Percentiles rank a stretch among this genome's conserved stretches.
phyloP scores from a whole-genome alignment of 2,888 invertebrate genomes.

The Noctua comes region DNA sequence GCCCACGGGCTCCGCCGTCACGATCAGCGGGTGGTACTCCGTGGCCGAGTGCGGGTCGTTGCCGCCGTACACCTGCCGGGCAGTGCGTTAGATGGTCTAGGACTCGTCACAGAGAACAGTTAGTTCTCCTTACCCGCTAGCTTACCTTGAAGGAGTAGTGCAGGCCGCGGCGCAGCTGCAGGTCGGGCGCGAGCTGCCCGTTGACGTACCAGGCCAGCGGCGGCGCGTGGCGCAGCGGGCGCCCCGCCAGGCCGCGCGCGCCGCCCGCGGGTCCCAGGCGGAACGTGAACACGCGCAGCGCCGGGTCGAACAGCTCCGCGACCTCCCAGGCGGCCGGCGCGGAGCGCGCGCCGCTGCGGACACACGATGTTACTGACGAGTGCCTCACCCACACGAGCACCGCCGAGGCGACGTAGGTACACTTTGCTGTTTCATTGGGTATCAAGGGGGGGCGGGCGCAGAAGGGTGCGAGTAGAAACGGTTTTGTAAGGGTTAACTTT shows the following conservation, averaged over 20 bases:
- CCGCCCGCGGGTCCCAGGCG: slow-evolving; percentile 96
- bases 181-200: slow-evolving; percentile 96
- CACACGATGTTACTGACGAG: background rate
- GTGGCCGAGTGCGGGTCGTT: slow-evolving; percentile 96
- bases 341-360: slow-evolving; percentile 60
- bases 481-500: too few species aligned
- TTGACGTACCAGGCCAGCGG: slow-evolving; percentile 98
- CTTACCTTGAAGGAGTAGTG: slow-evolving; percentile 95
- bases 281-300: slow-evolving; percentile 94
- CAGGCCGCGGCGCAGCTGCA: slow-evolving; percentile 96
- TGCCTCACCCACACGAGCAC: too few species aligned
- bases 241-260: slow-evolving; percentile 92
- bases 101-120: background rate
- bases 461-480: too few species aligned
- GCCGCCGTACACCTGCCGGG: slow-evolving; percentile 92
- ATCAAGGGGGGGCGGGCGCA: too few species aligned
- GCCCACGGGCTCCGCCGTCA: slow-evolving; percentile 96
- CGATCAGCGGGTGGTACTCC: slow-evolving; percentile 96
- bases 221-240: slow-evolving; percentile 89
- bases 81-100: background rate
- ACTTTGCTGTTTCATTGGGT: too few species aligned
- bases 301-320: slow-evolving; percentile 92
- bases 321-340: slow-evolving; percentile 90
- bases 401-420: too few species aligned
- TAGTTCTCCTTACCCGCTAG: background rate